These are phyloP conservation scores for Ia io DNA, from an alignment of 2,113 vertebrate genomes.

Conservation along the genomic window DNA sequence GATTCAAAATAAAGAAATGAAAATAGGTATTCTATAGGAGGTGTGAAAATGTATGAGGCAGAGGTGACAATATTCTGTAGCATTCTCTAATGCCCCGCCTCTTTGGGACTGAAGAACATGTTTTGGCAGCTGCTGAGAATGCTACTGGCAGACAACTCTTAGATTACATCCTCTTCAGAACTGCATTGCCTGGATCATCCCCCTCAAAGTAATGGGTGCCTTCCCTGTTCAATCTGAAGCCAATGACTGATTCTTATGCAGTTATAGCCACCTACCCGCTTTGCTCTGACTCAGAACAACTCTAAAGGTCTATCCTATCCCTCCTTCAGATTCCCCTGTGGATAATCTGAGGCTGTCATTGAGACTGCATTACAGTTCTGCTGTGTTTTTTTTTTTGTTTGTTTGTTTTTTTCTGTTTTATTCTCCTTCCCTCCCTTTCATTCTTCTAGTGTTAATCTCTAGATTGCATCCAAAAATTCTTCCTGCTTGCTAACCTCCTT, in stretches of 20 bases:
- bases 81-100: background rate
- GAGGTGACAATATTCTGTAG: background rate
- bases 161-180: background rate
- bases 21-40: background rate
- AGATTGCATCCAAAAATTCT: background rate
- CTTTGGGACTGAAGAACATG: background rate
- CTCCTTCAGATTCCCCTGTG: background rate
- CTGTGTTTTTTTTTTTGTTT: background rate
- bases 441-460: background rate
- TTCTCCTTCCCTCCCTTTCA: background rate
- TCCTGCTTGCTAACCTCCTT: background rate
- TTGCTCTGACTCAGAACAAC: background rate
- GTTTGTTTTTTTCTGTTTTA: background rate
- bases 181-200: background rate
- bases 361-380: background rate
- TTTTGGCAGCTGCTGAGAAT: background rate
- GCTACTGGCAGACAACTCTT: background rate
- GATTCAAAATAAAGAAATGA: background rate
- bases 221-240: background rate
- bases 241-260: background rate
- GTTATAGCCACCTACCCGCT: accelerated
- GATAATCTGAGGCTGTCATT: background rate
- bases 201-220: background rate
- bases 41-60: background rate
- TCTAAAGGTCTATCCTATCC: background rate